Conservation (phyloP, 35 echinoderm and acorn worm genomes). For the Anneissia japonica region DNA sequence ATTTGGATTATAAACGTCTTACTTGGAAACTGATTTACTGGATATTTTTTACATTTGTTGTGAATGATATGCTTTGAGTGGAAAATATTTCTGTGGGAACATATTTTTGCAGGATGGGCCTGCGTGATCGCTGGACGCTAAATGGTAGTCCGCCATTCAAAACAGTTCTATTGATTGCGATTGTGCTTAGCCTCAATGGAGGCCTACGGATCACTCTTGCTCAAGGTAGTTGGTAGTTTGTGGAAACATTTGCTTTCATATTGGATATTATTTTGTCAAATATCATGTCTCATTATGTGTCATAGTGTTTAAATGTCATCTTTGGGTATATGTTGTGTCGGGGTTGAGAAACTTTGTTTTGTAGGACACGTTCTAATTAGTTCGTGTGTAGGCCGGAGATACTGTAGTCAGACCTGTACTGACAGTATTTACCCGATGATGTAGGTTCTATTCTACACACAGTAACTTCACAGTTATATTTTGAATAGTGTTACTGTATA, state of each 20-base stretch:
- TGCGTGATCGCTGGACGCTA: background rate
- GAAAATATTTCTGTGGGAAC: background rate
- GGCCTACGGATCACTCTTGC: background rate
- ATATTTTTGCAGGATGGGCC: background rate
- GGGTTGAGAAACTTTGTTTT: no score
- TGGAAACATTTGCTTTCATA: background rate
- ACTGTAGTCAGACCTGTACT: no score
- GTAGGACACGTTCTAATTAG: no score
- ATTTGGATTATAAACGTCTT: background rate
- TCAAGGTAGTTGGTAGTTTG: background rate
- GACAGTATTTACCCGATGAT: no score
- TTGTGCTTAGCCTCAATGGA: background rate
- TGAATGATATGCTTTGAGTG: background rate
- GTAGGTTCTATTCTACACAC: no score
- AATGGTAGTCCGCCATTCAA: background rate
- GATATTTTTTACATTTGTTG: background rate
- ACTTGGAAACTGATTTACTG: background rate
- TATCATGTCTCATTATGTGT: background rate
- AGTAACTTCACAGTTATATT: no score
- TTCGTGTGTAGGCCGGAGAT: no score
- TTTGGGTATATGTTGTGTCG: no score
- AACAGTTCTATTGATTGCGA: background rate
- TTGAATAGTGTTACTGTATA: no score
- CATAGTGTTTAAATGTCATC: no score
- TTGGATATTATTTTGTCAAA: no score